Percentiles rank a stretch among this genome's conserved stretches.
These are phyloP conservation scores for Sternotherus odoratus DNA, from an alignment of 2,797 vertebrate genomes.

Conservation along the genomic window DNA sequence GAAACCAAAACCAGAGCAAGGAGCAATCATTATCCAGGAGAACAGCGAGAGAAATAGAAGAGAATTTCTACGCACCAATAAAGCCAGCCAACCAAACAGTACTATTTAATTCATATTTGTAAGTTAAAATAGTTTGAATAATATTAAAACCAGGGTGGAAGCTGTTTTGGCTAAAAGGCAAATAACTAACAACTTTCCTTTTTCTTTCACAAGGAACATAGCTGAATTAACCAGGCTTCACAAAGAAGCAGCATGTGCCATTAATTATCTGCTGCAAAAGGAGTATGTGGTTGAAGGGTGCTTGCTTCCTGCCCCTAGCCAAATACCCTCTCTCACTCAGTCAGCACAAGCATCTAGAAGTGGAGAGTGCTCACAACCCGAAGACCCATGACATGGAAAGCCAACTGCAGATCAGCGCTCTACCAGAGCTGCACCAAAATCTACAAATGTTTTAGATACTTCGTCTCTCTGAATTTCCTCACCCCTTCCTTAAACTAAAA, in stretches of 20 bases:
- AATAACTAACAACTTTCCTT: neutral
- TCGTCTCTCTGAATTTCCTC: neutral
- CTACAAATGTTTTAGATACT: neutral
- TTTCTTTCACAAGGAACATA: neutral
- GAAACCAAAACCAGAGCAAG: neutral
- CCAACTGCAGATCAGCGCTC: neutral
- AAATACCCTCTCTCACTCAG: neutral
- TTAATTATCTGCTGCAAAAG: neutral
- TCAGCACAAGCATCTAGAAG: neutral
- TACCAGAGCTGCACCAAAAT: neutral
- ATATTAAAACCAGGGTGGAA: neutral
- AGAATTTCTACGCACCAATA: neutral
- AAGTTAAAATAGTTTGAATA: neutral
- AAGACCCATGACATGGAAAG: neutral
- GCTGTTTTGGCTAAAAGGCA: neutral
- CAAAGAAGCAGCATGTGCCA: neutral
- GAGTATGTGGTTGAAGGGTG: neutral
- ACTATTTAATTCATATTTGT: neutral
- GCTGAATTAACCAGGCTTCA: neutral
- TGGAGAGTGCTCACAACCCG: neutral
- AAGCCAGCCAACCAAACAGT: neutral
- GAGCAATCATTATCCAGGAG: neutral
- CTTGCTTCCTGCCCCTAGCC: neutral
- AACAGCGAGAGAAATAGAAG: neutral
- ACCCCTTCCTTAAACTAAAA: neutral